Percentiles rank a stretch among this genome's conserved stretches.
phyloP scores from a whole-genome alignment of 1,140 invertebrate species.

The Oppia nitens region DNA sequence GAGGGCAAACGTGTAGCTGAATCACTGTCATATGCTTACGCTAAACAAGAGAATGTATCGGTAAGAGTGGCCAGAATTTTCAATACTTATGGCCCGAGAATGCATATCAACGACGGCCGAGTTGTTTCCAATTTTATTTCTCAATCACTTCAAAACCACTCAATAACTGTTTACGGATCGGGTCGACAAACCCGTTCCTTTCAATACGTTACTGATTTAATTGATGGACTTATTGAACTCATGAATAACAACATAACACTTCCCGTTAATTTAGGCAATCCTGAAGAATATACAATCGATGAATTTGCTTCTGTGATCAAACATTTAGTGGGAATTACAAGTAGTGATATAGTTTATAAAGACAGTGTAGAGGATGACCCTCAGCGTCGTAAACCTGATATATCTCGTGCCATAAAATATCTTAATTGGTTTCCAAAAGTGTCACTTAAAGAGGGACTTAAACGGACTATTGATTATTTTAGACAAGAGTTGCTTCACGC shows the following conservation, averaged over 20 bases:
- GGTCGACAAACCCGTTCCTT: conserved; percentile 94
- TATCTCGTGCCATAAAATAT: conserved; percentile 61
- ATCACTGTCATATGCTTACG: conserved; percentile 89
- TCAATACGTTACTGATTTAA: conserved; percentile 92
- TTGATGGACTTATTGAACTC: conserved; percentile 76
- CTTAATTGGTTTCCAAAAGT: conserved; percentile 90
- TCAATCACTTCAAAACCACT: conserved; percentile 82
- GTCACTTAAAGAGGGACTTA: conserved; percentile 57
- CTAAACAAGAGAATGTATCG: conserved; percentile 84
- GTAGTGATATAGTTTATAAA: conserved; percentile 53
- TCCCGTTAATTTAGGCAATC: conserved; percentile 95
- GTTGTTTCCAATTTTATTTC: conserved; percentile 98
- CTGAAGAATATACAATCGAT: conserved; percentile 89
- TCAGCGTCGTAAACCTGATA: conserved; percentile 79
- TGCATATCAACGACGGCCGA: conserved; percentile 97
- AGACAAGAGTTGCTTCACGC: conserved; percentile 46
- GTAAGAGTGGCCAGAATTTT: conserved; percentile 95
- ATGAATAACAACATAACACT: conserved; percentile 87
- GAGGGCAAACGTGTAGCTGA: conserved; percentile 96
- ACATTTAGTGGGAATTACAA: conserved; percentile 38
- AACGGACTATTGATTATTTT: conserved; percentile 81
- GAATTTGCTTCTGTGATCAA: conserved; percentile 89
- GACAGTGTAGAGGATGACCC: conserved; percentile 87
- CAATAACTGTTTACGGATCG: conserved; percentile 90
- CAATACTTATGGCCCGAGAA: conserved; percentile 97